phyloP scores from a whole-genome alignment of 2,888 invertebrate species.

The Mesorhabditis belari region DNA sequence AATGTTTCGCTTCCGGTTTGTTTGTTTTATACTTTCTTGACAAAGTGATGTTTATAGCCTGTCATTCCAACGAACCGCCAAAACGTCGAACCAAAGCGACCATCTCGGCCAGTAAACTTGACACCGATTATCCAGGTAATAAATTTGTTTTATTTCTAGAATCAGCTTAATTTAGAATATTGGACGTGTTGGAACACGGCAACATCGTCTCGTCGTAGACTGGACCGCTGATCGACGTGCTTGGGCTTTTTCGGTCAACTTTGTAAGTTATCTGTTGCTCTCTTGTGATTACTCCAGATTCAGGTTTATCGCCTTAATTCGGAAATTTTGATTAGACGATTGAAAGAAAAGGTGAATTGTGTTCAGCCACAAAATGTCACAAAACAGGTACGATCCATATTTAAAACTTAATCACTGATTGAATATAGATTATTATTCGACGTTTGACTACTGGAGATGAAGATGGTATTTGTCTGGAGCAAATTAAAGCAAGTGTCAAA shows the following conservation, averaged over 20 bases:
- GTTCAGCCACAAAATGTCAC: constrained; percentile 4
- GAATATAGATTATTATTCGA: constrained; percentile 5
- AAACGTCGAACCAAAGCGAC: constrained; percentile 89
- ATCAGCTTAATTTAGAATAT: neutral
- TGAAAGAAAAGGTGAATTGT: constrained; percentile 69
- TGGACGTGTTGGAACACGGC: constrained; percentile 38
- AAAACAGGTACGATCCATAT: constrained; percentile 3
- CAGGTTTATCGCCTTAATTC: constrained; percentile 73
- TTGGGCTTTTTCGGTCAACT: constrained; percentile 37
- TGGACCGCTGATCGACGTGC: constrained; percentile 80
- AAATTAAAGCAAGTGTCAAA: constrained; percentile 80
- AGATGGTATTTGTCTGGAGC: constrained; percentile 89
- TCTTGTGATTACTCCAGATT: constrained; percentile 57
- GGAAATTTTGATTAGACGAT: constrained; percentile 70
- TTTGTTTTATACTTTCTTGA: neutral
- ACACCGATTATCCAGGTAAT: constrained; percentile 59
- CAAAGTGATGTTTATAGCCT: constrained; percentile 64
- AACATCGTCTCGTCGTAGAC: constrained; percentile 77
- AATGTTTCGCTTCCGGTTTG: constrained; percentile 39
- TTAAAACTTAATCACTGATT: too few species aligned
- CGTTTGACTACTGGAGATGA: constrained; percentile 67
- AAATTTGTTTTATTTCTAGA: neutral
- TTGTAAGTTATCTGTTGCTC: constrained; percentile 44
- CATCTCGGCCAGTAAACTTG: constrained; percentile 89
- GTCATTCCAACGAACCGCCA: constrained; percentile 92